A percentile compares a stretch with the other conserved stretches of the same genome.
These are phyloP conservation scores for Helicorthomorpha holstii DNA, from an alignment of 1,140 invertebrate genomes.

Conservation along the genomic window DNA sequence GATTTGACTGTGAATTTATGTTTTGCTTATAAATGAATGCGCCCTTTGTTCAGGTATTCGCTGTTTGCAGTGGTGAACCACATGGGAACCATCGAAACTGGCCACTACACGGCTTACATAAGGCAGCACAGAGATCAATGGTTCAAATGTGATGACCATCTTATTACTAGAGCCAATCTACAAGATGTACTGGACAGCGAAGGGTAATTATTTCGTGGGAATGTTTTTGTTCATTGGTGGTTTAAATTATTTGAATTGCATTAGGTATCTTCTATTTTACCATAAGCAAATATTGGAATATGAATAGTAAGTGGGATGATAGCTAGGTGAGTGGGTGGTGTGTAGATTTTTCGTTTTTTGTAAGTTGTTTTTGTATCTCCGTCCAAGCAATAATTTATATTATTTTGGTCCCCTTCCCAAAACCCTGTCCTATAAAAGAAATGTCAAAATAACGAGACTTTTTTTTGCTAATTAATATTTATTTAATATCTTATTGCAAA, in stretches of 20 bases:
- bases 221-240: not conserved
- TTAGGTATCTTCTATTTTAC: constrained; percentile 77
- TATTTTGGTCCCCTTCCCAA: too few relatives aligned
- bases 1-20: too few relatives aligned
- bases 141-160: constrained; percentile 95
- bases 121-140: constrained; percentile 77
- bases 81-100: constrained; percentile 72
- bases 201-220: constrained; percentile 42
- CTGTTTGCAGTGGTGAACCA: constrained; percentile 96
- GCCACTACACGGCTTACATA: constrained; percentile 91
- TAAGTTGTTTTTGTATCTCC: too few relatives aligned
- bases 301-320: constrained; percentile 29
- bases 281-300: constrained; percentile 81
- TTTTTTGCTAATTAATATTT: too few relatives aligned
- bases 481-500: too few relatives aligned
- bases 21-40: too few relatives aligned
- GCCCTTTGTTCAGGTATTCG: constrained; percentile 60
- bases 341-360: too few relatives aligned
- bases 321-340: too few relatives aligned
- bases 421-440: too few relatives aligned
- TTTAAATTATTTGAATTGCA: constrained; percentile 21
- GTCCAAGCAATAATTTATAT: too few relatives aligned
- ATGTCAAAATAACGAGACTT: too few relatives aligned
- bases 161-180: constrained; percentile 69
- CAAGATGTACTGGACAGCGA: constrained; percentile 85